Evolutionary conservation across 2,797 vertebrate species (phyloP).

Genomic region (Monodelphis domestica): DNA sequence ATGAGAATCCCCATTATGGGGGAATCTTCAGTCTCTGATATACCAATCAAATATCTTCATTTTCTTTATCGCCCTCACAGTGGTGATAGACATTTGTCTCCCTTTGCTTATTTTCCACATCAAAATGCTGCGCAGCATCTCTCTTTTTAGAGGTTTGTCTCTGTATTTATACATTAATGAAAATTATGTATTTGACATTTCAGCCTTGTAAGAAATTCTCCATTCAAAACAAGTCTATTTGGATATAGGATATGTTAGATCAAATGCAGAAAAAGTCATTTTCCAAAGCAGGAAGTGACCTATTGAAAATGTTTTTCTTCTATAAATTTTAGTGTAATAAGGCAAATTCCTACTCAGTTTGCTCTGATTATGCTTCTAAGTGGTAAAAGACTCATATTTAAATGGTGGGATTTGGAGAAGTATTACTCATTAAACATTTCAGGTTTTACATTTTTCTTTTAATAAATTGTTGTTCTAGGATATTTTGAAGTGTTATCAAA

Average conservation of each 20-base stretch:
- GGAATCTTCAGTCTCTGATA: not conserved
- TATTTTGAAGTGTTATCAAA: not conserved
- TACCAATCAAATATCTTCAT: not conserved
- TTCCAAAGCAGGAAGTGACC: not conserved
- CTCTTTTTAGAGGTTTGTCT: not conserved
- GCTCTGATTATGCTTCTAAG: not conserved
- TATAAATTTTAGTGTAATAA: not conserved
- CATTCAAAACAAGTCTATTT: constrained; percentile 8
- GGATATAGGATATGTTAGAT: not conserved
- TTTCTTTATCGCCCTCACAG: not conserved
- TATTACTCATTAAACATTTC: not conserved
- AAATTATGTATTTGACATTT: too few species aligned
- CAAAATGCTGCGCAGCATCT: not conserved
- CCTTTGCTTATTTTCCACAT: not conserved
- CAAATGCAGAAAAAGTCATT: not conserved
- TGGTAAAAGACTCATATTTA: too few species aligned
- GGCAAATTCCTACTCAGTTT: not conserved
- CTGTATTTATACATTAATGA: too few species aligned
- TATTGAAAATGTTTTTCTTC: not conserved
- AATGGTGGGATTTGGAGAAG: not conserved
- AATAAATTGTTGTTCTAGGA: not conserved
- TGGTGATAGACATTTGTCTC: not conserved
- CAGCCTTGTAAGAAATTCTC: not conserved
- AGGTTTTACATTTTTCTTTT: not conserved
- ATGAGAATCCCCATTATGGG: too few species aligned